phyloP scores from a whole-genome alignment of 1,140 invertebrate species.

The Andricus grossulariae region DNA sequence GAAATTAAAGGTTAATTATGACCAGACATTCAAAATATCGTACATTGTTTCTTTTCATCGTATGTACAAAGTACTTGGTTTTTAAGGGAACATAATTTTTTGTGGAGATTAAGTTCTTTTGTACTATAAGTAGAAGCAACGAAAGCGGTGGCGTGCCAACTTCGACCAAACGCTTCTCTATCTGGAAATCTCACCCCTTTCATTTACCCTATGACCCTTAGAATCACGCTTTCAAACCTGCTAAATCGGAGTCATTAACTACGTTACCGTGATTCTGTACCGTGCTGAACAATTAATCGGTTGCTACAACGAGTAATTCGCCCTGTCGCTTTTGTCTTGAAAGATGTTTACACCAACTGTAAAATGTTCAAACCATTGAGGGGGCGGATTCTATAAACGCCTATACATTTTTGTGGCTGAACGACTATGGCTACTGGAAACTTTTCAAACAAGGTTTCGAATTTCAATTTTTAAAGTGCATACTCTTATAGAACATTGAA shows the following conservation, averaged over 20 bases:
- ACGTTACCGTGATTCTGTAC: conserved; percentile 30
- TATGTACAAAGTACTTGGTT: too few species aligned
- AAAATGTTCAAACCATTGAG: conserved; percentile 12
- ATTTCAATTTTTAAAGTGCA: too few species aligned
- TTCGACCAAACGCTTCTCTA: conserved; percentile 25
- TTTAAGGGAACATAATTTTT: background rate
- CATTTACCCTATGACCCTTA: conserved; percentile 27
- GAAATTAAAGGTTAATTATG: accelerated
- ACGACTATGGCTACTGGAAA: too few species aligned
- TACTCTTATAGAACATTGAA: too few species aligned
- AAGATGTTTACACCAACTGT: conserved; percentile 24
- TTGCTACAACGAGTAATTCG: conserved; percentile 37
- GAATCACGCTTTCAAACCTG: conserved; percentile 33
- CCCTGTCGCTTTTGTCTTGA: conserved; percentile 28
- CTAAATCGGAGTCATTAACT: conserved; percentile 38
- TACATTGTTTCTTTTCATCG: too few species aligned
- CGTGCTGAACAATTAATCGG: conserved; percentile 34
- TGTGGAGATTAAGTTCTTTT: conserved; percentile 4
- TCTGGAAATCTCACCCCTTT: conserved; percentile 28
- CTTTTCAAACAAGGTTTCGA: too few species aligned
- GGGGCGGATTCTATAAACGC: background rate
- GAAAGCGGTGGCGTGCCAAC: background rate
- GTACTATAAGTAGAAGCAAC: background rate
- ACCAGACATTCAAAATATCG: too few species aligned
- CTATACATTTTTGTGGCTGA: too few species aligned